These are phyloP conservation scores for Characodon lateralis DNA, from an alignment of 2,797 vertebrate genomes.

Conservation along the genomic window DNA sequence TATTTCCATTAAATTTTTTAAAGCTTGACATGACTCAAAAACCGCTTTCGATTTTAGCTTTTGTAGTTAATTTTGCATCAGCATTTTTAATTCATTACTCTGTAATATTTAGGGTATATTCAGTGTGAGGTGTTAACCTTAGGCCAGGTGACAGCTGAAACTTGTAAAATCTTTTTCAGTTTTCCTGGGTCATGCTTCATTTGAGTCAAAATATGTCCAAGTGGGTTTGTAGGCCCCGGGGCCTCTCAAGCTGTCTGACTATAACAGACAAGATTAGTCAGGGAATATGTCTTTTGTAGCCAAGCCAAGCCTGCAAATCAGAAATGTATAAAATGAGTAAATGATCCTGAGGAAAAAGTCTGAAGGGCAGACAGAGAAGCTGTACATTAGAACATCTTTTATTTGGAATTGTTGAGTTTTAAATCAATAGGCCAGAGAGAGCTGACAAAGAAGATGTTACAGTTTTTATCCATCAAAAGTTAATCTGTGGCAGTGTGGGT, in stretches of 20 bases:
- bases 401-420: neutral
- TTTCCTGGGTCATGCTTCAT: constrained; percentile 39
- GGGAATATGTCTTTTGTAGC: constrained; percentile 43
- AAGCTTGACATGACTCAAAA: neutral
- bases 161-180: neutral
- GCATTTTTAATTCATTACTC: neutral
- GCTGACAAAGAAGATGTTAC: neutral
- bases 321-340: constrained; percentile 18
- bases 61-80: neutral
- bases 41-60: neutral
- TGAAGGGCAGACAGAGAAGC: neutral
- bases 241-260: constrained; percentile 30
- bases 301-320: constrained; percentile 19
- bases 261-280: constrained; percentile 48
- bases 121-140: constrained; percentile 1
- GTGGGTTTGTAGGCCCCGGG: constrained; percentile 36
- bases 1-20: neutral
- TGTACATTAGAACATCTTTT: neutral
- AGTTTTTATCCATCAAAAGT: neutral
- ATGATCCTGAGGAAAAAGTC: neutral
- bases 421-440: neutral
- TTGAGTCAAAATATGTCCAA: constrained; percentile 51
- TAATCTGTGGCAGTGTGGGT: constrained; percentile 34
- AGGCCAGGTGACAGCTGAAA: constrained; percentile 10
- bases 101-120: neutral